Percentiles rank a stretch among this genome's conserved stretches.
These are phyloP conservation scores for Fratercula arctica DNA, from an alignment of 2,797 vertebrate genomes.

Conservation along the genomic window DNA sequence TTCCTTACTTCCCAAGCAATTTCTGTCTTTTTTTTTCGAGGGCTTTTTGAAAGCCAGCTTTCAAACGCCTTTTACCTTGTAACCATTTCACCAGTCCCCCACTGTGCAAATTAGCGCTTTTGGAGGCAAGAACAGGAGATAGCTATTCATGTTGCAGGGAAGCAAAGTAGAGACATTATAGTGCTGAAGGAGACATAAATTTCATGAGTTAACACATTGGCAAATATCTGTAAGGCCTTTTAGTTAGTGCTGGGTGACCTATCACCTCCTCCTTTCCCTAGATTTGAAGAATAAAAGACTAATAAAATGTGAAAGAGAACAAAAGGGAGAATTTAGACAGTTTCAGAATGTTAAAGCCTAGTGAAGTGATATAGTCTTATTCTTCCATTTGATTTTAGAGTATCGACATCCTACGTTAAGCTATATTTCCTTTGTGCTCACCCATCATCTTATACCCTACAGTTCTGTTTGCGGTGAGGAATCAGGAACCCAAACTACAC, in stretches of 20 bases:
- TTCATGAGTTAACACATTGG: conserved; percentile 32
- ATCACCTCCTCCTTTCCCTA: not conserved
- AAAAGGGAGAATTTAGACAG: not conserved
- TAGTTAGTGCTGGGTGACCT: not conserved
- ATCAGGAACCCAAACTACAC: not conserved
- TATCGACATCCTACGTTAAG: not conserved
- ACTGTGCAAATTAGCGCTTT: conserved; percentile 66
- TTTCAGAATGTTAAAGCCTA: not conserved
- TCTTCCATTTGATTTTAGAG: not conserved
- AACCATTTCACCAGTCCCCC: conserved; percentile 13
- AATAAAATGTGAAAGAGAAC: not conserved
- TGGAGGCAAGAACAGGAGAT: conserved; percentile 9
- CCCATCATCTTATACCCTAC: not conserved
- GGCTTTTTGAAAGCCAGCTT: conserved; percentile 32
- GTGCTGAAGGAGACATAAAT: conserved; percentile 26
- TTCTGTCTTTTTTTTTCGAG: not conserved
- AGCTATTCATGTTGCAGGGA: not conserved
- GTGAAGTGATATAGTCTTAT: not conserved
- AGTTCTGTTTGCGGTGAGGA: not conserved
- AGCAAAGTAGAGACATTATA: conserved; percentile 1
- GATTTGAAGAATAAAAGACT: not conserved
- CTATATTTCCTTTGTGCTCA: not conserved
- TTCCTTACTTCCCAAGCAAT: not conserved
- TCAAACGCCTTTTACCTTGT: conserved; percentile 31
- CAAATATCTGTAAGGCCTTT: not conserved